Evolutionary conservation across 2,888 invertebrate species (phyloP), one percentile per base, ranked within the genome.

Genomic region (Ceramica pisi): DNA sequence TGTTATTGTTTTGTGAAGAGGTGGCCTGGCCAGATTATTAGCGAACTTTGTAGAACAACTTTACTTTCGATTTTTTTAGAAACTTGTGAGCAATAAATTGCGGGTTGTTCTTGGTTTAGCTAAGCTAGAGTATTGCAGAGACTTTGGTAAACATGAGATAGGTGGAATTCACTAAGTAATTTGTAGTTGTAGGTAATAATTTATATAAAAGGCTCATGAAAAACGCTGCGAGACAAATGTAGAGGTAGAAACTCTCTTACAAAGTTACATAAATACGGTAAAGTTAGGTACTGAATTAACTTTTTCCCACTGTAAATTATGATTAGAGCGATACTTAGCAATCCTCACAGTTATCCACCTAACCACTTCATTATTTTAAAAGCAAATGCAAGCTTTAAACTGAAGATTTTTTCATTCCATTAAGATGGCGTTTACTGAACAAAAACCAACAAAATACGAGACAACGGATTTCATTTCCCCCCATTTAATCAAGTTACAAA

Each of bases 391-490:
- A 53, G 41, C 59, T 85, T 72, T 53, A 82, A 83, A 73, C 81
- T 76, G 71, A 83, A 83, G 73, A 80, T 79, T 80, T 83, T 81
- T 83, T 87, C 79, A 85, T 86, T 85, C 74, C 82, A 84, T 83
- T 84, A 83, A 84, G 85, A 84, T 87, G 84, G 66, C 81, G 80
- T 84, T 83, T 82, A 83, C 84, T 76, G 75, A 78, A 76, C 85
- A 88, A 90, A 87, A 87, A 85, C 86, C 82, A 81, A 84, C 87
- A 85, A 90, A 88, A 90, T 88, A 86, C 86, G 86, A 71, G 90
- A 89, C 89, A 90, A 87, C 90, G 88, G 90, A 91, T 92, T 92
- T 92, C 89, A 92, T 92, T 91, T 91, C 86, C 87, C 41, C 74
- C 79, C 66, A 80, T 88, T 88, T 89, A 89, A 90, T 90, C 87